Base-by-base conservation (phyloP, 2,888 invertebrate species). In the Alentia gelatinosa region DNA sequence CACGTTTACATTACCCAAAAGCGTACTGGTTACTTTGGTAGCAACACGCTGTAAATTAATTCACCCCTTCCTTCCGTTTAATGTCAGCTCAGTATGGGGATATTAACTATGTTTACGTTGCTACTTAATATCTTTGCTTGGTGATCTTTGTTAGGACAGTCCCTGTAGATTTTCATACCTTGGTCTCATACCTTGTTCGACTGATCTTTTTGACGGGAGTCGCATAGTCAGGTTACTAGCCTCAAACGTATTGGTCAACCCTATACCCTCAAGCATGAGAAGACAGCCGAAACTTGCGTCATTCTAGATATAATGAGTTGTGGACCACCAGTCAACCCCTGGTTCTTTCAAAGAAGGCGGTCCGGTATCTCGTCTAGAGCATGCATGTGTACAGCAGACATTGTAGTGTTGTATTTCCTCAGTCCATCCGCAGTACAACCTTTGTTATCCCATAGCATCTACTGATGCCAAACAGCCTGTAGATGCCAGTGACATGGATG, bases 71-170 rank as follows among this genome's bases (percentile, higher is more conserved):
- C 79, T 79, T 79, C 63, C 23, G n/a, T 9, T 39, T 23, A 35
- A 35, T 37, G 79, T 39, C 35, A 79, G 12, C 15, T 79, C 12
- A 39, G 39, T 5, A 37, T 35, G 79, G 79, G 79, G n/a, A 37
- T 37, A 74, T 74, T 74, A 79, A 79, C 39, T 7, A 35, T 3
- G 0, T 79, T 79, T 79, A n/a, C 23, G 79, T 79, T 79, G 79
- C 79, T 33, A 15, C n/a, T 30, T 79, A 79, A 79, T 79, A 19
- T 79, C 39, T 79, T 79, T 79, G 79, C 79, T 79, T 79, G 79
- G 79, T 37, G 79, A 35, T n/a, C 56, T 56, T 56, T 56, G 56
- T n/a, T 56, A 56, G 56, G 56, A 56, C 19, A n/a, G 56, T 56
- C 56, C 56, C 56, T 5, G 56, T 56, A 56, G 56, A n/a, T 56